phyloP scores from a whole-genome alignment of 2,113 vertebrate genomes.

The Crotalus tigris region DNA sequence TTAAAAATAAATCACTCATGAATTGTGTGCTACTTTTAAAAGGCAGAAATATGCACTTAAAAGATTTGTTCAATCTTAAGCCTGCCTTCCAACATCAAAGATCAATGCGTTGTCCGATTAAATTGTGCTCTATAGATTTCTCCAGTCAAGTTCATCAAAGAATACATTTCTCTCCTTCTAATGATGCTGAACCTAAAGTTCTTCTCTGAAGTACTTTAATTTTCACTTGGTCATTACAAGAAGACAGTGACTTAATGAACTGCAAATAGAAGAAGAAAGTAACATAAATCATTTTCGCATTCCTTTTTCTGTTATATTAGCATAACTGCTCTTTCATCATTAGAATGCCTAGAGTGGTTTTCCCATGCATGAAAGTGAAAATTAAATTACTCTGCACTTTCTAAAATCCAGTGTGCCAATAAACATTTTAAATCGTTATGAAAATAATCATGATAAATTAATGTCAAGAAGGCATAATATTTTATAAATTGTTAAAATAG shows the following conservation, averaged over 20 bases:
- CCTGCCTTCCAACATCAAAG: conserved; percentile 65
- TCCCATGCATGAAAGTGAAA: conserved; percentile 45
- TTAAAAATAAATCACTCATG: conserved; percentile 61
- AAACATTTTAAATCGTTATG: conserved; percentile 67
- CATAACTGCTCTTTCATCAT: conserved; percentile 71
- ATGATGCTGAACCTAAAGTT: conserved; percentile 81
- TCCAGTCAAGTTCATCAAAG: conserved; percentile 77
- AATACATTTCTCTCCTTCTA: conserved; percentile 78
- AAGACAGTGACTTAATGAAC: conserved; percentile 90
- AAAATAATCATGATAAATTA: conserved; percentile 70
- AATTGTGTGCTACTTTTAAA: conserved; percentile 60
- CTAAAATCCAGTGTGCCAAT: conserved; percentile 53
- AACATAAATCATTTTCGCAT: conserved; percentile 82
- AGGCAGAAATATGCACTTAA: conserved; percentile 64
- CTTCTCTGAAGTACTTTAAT: conserved; percentile 81
- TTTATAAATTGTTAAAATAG: conserved; percentile 50
- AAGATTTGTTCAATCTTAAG: conserved; percentile 62
- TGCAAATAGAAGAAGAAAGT: conserved; percentile 82
- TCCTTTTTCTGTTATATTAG: conserved; percentile 66
- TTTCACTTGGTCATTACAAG: conserved; percentile 80
- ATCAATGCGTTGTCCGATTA: conserved; percentile 80
- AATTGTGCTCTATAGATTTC: conserved; percentile 78
- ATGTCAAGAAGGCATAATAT: conserved; percentile 50
- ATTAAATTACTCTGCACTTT: conserved; percentile 69
- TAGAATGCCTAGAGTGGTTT: conserved; percentile 62